Percentiles rank a stretch among this genome's conserved stretches.
phyloP scores from a whole-genome alignment of 2,797 vertebrate genomes.

The Myotis daubentonii region DNA sequence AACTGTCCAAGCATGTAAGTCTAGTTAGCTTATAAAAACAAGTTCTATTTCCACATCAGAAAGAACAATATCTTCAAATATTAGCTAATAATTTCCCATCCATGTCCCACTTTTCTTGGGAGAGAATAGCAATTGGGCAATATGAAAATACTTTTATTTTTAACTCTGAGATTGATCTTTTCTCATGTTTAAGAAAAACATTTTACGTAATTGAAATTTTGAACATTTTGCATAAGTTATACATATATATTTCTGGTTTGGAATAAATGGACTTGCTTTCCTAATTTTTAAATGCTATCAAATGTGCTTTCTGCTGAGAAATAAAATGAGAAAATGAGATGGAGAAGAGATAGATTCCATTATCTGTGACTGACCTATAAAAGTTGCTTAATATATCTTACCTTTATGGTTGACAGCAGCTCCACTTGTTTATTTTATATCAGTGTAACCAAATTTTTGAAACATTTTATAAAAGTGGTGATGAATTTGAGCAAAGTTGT shows the following conservation, averaged over 20 bases:
- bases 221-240: background rate
- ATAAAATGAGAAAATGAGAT: slow-evolving; percentile 26
- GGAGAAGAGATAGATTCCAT: background rate
- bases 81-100: slow-evolving; percentile 24
- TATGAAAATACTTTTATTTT: background rate
- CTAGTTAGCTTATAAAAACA: slow-evolving; percentile 60
- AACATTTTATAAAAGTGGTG: background rate
- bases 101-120: background rate
- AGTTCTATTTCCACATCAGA: slow-evolving; percentile 44
- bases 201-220: slow-evolving; percentile 3
- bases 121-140: background rate
- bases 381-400: background rate
- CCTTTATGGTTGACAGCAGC: background rate
- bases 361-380: background rate
- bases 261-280: slow-evolving; percentile 56
- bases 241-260: slow-evolving; percentile 43
- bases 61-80: slow-evolving; percentile 48
- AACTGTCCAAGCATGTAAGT: slow-evolving; percentile 73
- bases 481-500: background rate
- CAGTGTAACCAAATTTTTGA: background rate
- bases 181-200: slow-evolving; percentile 11
- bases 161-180: background rate
- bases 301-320: slow-evolving; percentile 53
- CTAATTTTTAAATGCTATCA: background rate
- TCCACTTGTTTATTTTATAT: background rate